A percentile compares a stretch with the other conserved stretches of the same genome.
phyloP scores from a whole-genome alignment of 2,797 vertebrate genomes.

The Sylvia borin region DNA sequence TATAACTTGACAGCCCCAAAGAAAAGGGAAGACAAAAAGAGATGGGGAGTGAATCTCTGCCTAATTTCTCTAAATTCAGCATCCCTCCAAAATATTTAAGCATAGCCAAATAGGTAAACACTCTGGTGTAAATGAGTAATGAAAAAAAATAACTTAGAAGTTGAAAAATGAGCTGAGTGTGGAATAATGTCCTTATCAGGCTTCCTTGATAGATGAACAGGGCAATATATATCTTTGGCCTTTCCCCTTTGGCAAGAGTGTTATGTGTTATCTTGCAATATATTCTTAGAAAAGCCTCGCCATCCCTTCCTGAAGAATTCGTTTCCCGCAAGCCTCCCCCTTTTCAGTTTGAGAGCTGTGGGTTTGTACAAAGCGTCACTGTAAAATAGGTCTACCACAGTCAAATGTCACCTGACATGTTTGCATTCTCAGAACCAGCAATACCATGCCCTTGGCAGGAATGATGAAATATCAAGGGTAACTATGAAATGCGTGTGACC shows the following conservation, averaged over 20 bases:
- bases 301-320: constrained; percentile 37
- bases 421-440: constrained; percentile 42
- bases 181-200: not conserved
- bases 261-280: not conserved
- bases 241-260: not conserved
- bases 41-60: not conserved
- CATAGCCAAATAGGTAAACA: not conserved
- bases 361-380: not conserved
- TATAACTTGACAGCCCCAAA: not conserved
- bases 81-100: not conserved
- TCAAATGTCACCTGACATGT: constrained; percentile 44
- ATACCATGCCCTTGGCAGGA: not conserved
- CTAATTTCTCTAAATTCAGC: not conserved
- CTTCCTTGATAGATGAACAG: not conserved
- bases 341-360: constrained; percentile 41
- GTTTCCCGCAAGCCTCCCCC: constrained; percentile 23
- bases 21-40: not conserved
- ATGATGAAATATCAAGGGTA: not conserved
- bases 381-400: constrained; percentile 40
- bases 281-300: constrained; percentile 63
- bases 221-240: not conserved
- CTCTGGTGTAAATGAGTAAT: not conserved
- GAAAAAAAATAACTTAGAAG: not conserved
- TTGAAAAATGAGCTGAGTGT: not conserved
- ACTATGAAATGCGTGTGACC: not conserved